Evolutionary conservation across 2,113 vertebrate species (phyloP), one percentile per base, ranked within the genome.

Genomic region (Lonchura striata): DNA sequence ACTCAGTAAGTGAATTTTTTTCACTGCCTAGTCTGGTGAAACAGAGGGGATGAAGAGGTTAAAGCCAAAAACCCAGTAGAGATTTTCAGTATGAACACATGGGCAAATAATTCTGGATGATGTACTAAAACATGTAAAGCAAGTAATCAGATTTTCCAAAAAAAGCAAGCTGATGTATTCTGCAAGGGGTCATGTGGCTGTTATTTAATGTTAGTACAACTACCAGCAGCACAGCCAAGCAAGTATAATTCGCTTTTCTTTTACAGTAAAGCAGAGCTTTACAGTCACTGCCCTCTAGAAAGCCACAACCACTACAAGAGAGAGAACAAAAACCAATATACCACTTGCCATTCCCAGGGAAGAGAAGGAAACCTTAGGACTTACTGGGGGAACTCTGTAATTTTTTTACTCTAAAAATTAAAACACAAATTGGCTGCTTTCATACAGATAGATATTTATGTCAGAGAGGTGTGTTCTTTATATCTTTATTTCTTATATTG

Each of bases 71-170:
- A 69, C 30, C 8, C 54, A 41, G 35, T 1, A 53, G 41, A 72
- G 49, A 64, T 71, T 71, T 92, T 81, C 64, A 87, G 7, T 24
- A 28, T 15, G 35, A 87, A 63, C 52, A 84, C 59, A 64, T 16
- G 49, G 53, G 33, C 30, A 90, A 81, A 50, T 81, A 64, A 63
- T 84, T 87, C 52, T 56, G 27, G 54, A 82, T 22, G 6, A 56
- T 8, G 7, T 47, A 83, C 57, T 41, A 47, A 72, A 68, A 60
- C 42, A 72, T 24, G 24, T 44, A 47, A 72, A 90, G 44, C 30
- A 91, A 77, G 35, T 50, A 33, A 82, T 42, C 56, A 69, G 30
- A 72, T 72, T 92, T 92, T 82, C 83, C 54, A 77, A 61, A 54
- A 74, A 87, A 77, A 61, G 39, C 33, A 83, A 56, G 16, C 5